Evolutionary conservation across 2,888 invertebrate species (phyloP).

Genomic region (Ormyrus pomaceus): DNA sequence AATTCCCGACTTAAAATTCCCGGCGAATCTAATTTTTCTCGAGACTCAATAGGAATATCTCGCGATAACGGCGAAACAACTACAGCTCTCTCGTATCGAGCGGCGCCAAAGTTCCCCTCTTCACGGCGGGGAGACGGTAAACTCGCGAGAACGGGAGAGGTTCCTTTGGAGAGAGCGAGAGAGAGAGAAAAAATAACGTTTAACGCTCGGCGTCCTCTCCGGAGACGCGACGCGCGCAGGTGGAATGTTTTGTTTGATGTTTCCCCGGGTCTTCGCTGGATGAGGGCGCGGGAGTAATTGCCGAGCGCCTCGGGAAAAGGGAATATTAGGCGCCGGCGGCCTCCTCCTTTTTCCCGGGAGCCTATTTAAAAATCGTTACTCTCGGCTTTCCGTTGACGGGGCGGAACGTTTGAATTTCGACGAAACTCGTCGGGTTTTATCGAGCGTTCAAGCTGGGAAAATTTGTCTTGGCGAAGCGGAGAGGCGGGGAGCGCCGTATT

Average conservation of each 20-base stretch:
- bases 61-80: conserved; percentile 53
- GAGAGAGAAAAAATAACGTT: conserved; percentile 33
- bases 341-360: too few species aligned
- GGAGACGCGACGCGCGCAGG: conserved; percentile 13
- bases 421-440: too few species aligned
- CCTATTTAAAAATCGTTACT: too few species aligned
- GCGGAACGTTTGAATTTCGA: too few species aligned
- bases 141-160: background rate
- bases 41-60: conserved; percentile 16
- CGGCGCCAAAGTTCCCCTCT: conserved; percentile 8
- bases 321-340: background rate
- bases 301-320: background rate
- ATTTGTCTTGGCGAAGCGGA: too few species aligned
- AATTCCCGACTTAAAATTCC: background rate
- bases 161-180: too few species aligned
- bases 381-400: too few species aligned
- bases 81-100: conserved; percentile 2
- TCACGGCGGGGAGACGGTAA: background rate
- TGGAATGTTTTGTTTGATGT: conserved; percentile 46
- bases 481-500: too few species aligned
- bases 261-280: conserved; percentile 30
- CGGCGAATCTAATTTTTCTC: conserved; percentile 28
- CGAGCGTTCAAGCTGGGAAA: too few species aligned
- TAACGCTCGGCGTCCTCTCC: conserved; percentile 24
- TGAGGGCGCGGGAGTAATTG: conserved; percentile 34